Percentiles rank a stretch among this genome's conserved stretches.
Conservation (phyloP, 2,888 invertebrate species). For the Leptopilina myrica region DNA sequence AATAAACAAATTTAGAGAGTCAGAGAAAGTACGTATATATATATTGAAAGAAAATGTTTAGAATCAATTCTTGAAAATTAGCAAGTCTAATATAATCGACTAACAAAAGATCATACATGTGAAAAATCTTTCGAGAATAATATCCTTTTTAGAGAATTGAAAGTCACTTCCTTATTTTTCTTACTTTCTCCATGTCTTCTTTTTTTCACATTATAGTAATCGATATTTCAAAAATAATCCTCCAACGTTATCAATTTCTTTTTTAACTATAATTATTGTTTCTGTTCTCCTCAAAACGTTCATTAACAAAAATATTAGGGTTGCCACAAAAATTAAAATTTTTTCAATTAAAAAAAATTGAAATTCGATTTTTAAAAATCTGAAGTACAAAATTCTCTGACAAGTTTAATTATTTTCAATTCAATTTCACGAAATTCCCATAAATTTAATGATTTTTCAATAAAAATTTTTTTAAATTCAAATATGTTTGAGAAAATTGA, state of each 20-base stretch:
- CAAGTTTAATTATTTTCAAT: too few species aligned
- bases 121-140: constrained; percentile 16
- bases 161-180: constrained; percentile 20
- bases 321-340: too few species aligned
- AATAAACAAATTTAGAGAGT: constrained; percentile 11
- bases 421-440: too few species aligned
- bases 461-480: too few species aligned
- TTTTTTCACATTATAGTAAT: not conserved
- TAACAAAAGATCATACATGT: constrained; percentile 12
- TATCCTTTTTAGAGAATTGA: constrained; percentile 11
- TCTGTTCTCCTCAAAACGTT: too few species aligned
- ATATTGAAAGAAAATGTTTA: constrained; percentile 14
- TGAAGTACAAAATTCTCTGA: too few species aligned
- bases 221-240: not conserved
- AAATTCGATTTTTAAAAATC: too few species aligned
- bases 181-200: not conserved
- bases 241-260: not conserved
- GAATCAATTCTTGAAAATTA: not conserved
- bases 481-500: too few species aligned
- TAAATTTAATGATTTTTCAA: too few species aligned
- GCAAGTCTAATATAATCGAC: constrained; percentile 13
- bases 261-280: too few species aligned
- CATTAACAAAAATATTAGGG: too few species aligned
- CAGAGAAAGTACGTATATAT: not conserved
- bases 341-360: too few species aligned